Base-by-base conservation (phyloP, 2,113 vertebrate genomes). In the Osmerus mordax region DNA sequence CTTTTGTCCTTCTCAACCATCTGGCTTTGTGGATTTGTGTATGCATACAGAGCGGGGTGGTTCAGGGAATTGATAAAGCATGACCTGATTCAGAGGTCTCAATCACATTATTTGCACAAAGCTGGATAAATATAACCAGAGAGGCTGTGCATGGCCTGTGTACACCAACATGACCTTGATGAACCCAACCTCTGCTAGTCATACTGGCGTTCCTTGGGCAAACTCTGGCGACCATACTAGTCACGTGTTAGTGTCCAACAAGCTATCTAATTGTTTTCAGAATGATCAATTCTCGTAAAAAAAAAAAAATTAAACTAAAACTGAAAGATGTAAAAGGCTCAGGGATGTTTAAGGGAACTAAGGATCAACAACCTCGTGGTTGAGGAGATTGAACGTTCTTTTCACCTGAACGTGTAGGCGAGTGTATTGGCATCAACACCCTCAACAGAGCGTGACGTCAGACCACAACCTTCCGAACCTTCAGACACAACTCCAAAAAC, bases 401-500 rank as follows among this genome's bases (percentile, higher is more conserved):
- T 32, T 32, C 29, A 32, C 29, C 29, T 32, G 29, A 32, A 4
- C 5, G 29, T 4, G 29, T 32, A 5, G 29, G 29, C 29, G 3
- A 3, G 2, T 32, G 29, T 0, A 32, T 32, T 23, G 29, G 29
- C 29, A 32, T 32, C 29, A 32, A 32, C 29, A 32, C 3, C 29
- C 29, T 32, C 29, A 32, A 32, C 29, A 32, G 29, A 32, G 29
- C 29, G 29, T 32, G 16, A 56, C 58, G 70, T 62, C 51, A 54
- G 36, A 15, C 8, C 52, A 58, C 60, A 68, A 64, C 73, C 63
- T 73, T 25, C 67, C 1, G 19, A 23, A 59, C 41, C 65, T 81
- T 76, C 28, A 69, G 67, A 23, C 23, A 23, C 23, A 23, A 23
- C 23, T 23, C 23, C 28, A 4, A 60, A 25, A 71, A 71, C n/a